phyloP scores from a whole-genome alignment of 2,888 invertebrate genomes.

The Dermolepida albohirtum region DNA sequence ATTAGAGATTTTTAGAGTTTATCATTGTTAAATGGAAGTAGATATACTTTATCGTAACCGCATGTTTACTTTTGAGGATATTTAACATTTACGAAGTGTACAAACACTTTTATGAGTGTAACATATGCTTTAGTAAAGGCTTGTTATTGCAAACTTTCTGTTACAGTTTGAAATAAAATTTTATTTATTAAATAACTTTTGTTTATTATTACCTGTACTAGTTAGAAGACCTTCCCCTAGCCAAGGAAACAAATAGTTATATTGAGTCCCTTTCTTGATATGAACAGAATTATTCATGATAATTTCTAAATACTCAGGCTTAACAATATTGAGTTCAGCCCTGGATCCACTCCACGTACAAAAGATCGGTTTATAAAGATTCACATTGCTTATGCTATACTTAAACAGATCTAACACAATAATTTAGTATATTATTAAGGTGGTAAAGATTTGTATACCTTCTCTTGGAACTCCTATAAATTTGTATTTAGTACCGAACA shows the following conservation, averaged over 20 bases:
- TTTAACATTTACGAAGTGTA: too few species aligned
- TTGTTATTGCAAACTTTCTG: too few species aligned
- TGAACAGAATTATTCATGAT: slow-evolving; percentile 38
- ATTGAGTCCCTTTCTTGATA: slow-evolving; percentile 33
- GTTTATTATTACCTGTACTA: slow-evolving; percentile 23
- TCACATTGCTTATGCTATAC: not conserved
- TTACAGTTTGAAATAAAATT: too few species aligned
- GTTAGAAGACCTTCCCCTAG: slow-evolving; percentile 36
- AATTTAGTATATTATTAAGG: not conserved
- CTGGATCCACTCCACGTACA: slow-evolving; percentile 50
- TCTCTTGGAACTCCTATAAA: slow-evolving; percentile 29
- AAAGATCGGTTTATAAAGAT: slow-evolving; percentile 47
- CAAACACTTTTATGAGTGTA: too few species aligned
- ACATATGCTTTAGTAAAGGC: too few species aligned
- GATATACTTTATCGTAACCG: too few species aligned
- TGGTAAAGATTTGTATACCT: slow-evolving; percentile 42
- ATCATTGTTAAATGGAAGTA: too few species aligned
- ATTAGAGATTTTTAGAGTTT: too few species aligned
- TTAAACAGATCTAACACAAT: not conserved
- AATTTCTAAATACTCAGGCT: slow-evolving; percentile 49
- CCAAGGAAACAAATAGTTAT: slow-evolving; percentile 30
- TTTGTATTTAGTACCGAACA: slow-evolving; percentile 27
- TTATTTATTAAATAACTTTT: too few species aligned
- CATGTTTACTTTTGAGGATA: too few species aligned
- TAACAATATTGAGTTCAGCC: slow-evolving; percentile 51